These are phyloP conservation scores for Nipponia nippon DNA, from an alignment of 2,113 vertebrate species.

Conservation along the genomic window DNA sequence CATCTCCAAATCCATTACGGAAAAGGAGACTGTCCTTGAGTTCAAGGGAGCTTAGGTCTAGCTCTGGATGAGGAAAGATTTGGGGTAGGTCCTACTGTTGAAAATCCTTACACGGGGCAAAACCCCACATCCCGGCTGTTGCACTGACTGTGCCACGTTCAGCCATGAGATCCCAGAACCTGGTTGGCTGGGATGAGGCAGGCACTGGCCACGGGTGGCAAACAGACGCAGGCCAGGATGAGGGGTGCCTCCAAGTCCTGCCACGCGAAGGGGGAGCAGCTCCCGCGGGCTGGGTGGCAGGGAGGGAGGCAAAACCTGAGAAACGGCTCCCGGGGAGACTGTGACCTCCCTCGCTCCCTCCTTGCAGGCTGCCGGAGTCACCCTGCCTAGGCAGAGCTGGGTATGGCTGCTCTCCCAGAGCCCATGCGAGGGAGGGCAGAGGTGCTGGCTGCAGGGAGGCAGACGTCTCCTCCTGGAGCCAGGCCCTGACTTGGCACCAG, in stretches of 20 bases:
- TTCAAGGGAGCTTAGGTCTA: neutral
- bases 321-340: neutral
- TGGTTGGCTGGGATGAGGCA: fast-evolving
- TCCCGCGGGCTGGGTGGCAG: fast-evolving
- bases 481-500: neutral
- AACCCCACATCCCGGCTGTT: neutral
- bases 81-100: neutral
- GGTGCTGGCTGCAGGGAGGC: neutral
- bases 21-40: neutral
- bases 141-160: neutral
- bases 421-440: fast-evolving
- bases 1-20: neutral
- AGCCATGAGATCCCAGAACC: neutral
- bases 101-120: neutral
- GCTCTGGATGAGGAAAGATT: neutral
- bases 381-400: neutral
- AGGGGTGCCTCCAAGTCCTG: neutral
- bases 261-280: fast-evolving
- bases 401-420: fast-evolving
- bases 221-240: fast-evolving
- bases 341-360: neutral
- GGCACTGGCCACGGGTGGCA: neutral
- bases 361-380: neutral
- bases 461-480: neutral
- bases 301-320: neutral